Evolutionary conservation across 2,888 invertebrate genomes (phyloP).

Genomic region (Xestia ashworthii): DNA sequence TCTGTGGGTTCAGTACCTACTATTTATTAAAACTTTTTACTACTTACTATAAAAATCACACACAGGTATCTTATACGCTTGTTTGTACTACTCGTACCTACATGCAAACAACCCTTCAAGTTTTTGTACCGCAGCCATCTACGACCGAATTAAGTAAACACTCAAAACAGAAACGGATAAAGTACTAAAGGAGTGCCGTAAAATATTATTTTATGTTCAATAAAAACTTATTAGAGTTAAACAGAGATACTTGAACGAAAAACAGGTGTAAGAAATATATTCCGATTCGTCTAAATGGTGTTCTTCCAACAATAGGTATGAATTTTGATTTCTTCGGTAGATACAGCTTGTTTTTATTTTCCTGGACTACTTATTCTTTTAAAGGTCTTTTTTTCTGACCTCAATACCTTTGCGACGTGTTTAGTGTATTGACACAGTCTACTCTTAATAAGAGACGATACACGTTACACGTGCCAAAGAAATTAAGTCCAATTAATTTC

Average conservation of each 20-base stretch:
- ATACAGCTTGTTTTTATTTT: conserved; percentile 29
- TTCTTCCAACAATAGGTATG: conserved; percentile 41
- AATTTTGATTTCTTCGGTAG: conserved; percentile 57
- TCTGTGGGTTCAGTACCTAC: neutral
- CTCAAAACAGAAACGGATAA: conserved; percentile 63
- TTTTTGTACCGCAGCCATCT: conserved; percentile 8
- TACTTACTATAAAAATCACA: conserved; percentile 17
- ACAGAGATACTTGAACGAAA: conserved; percentile 67
- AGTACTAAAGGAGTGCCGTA: conserved; percentile 63
- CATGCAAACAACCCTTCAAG: conserved; percentile 23
- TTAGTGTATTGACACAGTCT: conserved; percentile 2
- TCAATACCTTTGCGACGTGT: conserved; percentile 10
- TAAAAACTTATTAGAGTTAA: conserved; percentile 69
- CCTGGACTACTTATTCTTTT: conserved; percentile 18
- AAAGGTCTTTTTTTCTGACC: neutral
- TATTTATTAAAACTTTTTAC: conserved; percentile 41
- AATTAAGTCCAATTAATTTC: conserved; percentile 6
- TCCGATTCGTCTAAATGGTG: conserved; percentile 43
- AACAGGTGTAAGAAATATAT: conserved; percentile 66
- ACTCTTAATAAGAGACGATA: neutral
- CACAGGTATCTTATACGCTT: neutral
- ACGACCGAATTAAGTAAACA: conserved; percentile 63
- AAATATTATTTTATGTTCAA: conserved; percentile 67
- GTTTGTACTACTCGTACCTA: neutral
- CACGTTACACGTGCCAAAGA: neutral